Conservation (phyloP, 2,113 vertebrate genomes). For the Actenoides lindsayi region DNA sequence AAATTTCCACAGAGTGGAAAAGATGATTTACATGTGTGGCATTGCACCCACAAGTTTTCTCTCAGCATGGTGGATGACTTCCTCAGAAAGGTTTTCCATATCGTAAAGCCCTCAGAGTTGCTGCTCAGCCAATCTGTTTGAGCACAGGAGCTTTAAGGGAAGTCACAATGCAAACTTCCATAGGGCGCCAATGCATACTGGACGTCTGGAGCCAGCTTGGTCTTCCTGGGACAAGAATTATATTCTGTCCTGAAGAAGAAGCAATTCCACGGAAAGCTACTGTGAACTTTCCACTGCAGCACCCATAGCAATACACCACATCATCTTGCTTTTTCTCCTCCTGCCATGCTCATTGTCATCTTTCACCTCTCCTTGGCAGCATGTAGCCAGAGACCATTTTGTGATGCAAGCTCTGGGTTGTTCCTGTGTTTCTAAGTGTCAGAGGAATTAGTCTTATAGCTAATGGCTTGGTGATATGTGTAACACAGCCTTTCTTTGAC, state of each 20-base stretch:
- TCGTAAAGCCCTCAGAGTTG: background rate
- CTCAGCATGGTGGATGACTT: background rate
- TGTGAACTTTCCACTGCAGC: background rate
- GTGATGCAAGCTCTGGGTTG: background rate
- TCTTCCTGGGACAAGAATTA: background rate
- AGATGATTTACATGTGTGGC: background rate
- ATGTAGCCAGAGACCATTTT: background rate
- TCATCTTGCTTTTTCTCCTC: background rate
- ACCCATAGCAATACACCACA: background rate
- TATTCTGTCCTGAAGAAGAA: background rate
- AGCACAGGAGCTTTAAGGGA: background rate
- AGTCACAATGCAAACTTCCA: background rate
- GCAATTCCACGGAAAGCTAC: background rate
- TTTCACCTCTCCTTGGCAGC: background rate
- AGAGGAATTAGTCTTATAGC: background rate
- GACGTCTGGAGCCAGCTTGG: background rate
- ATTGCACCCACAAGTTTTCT: background rate
- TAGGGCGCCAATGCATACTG: background rate
- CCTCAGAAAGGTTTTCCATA: background rate
- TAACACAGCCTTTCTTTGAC: background rate
- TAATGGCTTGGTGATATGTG: background rate
- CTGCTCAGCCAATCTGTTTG: background rate
- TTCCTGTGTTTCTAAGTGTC: background rate
- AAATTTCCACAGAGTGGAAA: background rate
- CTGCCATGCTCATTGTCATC: background rate